Conservation (phyloP, 2,888 invertebrate genomes). For the Harpagoxenus sublaevis region DNA sequence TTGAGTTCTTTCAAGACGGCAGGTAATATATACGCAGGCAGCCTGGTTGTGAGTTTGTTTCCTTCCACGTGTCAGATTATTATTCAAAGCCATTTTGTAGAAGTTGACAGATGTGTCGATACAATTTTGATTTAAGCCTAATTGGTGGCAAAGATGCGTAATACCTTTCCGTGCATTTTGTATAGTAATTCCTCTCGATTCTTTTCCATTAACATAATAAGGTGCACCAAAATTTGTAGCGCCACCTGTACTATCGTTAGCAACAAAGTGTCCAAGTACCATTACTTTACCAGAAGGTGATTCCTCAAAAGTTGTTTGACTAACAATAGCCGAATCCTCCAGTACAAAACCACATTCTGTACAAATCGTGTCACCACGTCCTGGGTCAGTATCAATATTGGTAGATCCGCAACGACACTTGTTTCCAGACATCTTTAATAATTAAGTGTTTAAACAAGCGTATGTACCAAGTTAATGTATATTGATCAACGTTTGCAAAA, state of each 20-base stretch:
- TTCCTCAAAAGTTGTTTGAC: slow-evolving; percentile 98
- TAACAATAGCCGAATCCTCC: slow-evolving; percentile 98
- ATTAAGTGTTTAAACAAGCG: background rate
- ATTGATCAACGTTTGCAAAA: background rate
- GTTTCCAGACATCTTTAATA: slow-evolving; percentile 88
- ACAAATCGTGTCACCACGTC: slow-evolving; percentile 98
- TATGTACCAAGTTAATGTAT: background rate
- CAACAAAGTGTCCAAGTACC: slow-evolving; percentile 97
- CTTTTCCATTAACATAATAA: slow-evolving; percentile 94
- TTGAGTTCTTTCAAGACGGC: slow-evolving; percentile 95
- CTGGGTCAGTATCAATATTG: slow-evolving; percentile 97
- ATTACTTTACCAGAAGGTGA: slow-evolving; percentile 94
- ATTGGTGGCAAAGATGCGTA: slow-evolving; percentile 93
- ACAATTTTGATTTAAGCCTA: slow-evolving; percentile 95
- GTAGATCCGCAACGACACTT: slow-evolving; percentile 96
- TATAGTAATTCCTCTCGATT: slow-evolving; percentile 97
- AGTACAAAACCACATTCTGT: slow-evolving; percentile 98
- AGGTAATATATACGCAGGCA: slow-evolving; percentile 99
- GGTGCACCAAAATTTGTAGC: slow-evolving; percentile 93
- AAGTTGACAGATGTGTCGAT: slow-evolving; percentile 97
- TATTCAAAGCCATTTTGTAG: slow-evolving; percentile 95
- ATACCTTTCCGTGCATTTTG: slow-evolving; percentile 96
- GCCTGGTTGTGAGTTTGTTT: slow-evolving; percentile 97
- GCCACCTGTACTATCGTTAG: slow-evolving; percentile 95
- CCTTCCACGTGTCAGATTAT: slow-evolving; percentile 96